These are phyloP conservation scores for Mythimna impura DNA, from an alignment of 2,888 invertebrate genomes.

Conservation along the genomic window DNA sequence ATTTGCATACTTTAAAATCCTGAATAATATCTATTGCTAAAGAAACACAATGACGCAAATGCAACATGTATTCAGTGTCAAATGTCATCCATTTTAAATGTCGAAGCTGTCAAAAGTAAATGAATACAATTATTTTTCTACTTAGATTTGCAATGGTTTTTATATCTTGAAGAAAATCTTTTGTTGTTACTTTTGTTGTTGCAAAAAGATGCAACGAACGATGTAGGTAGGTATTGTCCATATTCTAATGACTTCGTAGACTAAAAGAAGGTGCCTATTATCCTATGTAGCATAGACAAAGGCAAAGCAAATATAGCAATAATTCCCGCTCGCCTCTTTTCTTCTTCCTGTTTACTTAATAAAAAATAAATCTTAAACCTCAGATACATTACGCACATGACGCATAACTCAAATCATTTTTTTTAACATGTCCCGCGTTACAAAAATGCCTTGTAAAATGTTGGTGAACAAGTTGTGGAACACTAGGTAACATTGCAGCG, in stretches of 20 bases:
- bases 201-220: slow-evolving; percentile 15
- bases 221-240: slow-evolving; percentile 14
- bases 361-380: neutral
- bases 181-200: slow-evolving; percentile 2
- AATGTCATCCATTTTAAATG: slow-evolving; percentile 40
- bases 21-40: slow-evolving; percentile 28
- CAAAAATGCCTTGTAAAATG: too few relatives aligned
- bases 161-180: slow-evolving; percentile 9
- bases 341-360: neutral
- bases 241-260: slow-evolving; percentile 7
- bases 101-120: slow-evolving; percentile 19
- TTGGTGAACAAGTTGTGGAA: too few relatives aligned
- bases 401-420: too few relatives aligned
- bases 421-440: too few relatives aligned
- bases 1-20: slow-evolving; percentile 25
- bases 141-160: slow-evolving; percentile 23
- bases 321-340: neutral
- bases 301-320: too few relatives aligned
- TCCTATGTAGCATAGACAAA: neutral
- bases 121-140: slow-evolving; percentile 23
- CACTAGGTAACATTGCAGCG: too few relatives aligned
- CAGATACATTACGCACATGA: too few relatives aligned
- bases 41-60: slow-evolving; percentile 18
- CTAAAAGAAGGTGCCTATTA: neutral
- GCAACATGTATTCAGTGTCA: slow-evolving; percentile 35